Evolutionary conservation across 2,113 vertebrate species (phyloP), one percentile per base, ranked within the genome.

Genomic region (Python bivittatus): DNA sequence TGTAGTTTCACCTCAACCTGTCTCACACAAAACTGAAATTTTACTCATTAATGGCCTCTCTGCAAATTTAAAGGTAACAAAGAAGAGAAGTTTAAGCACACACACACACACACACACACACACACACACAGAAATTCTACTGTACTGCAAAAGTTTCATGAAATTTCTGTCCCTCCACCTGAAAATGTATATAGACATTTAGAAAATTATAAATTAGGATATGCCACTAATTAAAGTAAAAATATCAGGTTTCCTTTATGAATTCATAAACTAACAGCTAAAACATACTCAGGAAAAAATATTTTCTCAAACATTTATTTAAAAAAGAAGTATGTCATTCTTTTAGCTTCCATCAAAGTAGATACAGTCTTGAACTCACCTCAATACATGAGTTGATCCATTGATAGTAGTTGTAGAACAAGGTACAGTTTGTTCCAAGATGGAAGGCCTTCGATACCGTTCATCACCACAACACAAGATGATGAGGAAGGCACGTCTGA

Each of bases 401-500:
- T 99, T 99, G 97, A 99, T 98, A 95, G 99, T 99, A 48, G 99
- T 99, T 93, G 99, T 98, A 15, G 98, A 98, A 96, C 99, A 99
- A 54, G 98, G 98, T 10, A 98, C 96, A 0, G 97, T 95, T 92
- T 98, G 97, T 17, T 98, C 98, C 95, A 99, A 93, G 94, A 99
- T 98, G 96, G 99, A 99, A 89, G 98, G 98, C 89, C 99, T 96
- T 88, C 99, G 97, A 96, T 99, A 99, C 92, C 98, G 98, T 95
- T 98, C 98, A 96, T 98, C 98, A 68, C 99, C 99, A 22, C 99
- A 99, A 97, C 99, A 99, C 88, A 99, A 98, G 97, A 99, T 99
- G 97, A 98, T 99, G 97, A 99, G 99, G 98, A 99, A 99, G 98
- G 99, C 99, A 98, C 98, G 99, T 93, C 99, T 98, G 97, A 99